A percentile compares a stretch with the other conserved stretches of the same genome.
Evolutionary conservation across 2,888 invertebrate genomes (phyloP).

Genomic region (Mechanitis mazaeus): DNA sequence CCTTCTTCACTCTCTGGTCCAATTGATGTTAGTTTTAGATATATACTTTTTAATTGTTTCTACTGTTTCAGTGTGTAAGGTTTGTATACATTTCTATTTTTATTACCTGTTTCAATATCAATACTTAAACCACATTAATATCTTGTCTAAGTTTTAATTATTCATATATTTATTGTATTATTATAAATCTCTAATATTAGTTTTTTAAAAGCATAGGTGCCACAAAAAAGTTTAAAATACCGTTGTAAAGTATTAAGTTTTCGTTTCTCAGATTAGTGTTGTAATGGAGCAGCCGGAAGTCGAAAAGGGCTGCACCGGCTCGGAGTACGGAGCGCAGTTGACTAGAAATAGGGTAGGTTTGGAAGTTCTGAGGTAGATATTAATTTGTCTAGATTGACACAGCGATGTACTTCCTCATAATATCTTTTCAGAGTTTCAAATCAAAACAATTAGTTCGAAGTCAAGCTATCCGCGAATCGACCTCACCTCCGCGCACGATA

Average conservation of each 20-base stretch:
- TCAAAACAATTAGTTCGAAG: conserved; percentile 90
- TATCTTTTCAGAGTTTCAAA: conserved; percentile 76
- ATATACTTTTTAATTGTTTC: conserved; percentile 24
- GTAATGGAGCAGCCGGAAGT: conserved; percentile 58
- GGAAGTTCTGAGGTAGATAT: background rate
- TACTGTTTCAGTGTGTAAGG: conserved; percentile 17
- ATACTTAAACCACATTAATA: no score
- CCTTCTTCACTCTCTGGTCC: conserved; percentile 69
- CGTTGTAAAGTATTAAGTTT: background rate
- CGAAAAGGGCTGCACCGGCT: conserved; percentile 41
- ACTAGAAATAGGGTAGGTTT: conserved; percentile 58
- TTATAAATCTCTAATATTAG: no score
- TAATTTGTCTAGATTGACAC: no score
- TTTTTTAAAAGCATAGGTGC: no score
- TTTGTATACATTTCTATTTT: conserved; percentile 16
- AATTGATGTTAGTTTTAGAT: conserved; percentile 44
- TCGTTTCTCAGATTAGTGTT: conserved; percentile 37
- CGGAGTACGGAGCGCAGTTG: conserved; percentile 51
- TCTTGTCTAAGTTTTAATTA: no score
- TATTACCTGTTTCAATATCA: background rate
- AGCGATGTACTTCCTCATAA: no score
- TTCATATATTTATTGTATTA: no score
- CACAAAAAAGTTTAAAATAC: no score
- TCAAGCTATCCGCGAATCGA: conserved; percentile 92
- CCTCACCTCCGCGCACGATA: conserved; percentile 78